phyloP scores from a whole-genome alignment of 1,140 invertebrate genomes.

The Drosophila burlai region DNA sequence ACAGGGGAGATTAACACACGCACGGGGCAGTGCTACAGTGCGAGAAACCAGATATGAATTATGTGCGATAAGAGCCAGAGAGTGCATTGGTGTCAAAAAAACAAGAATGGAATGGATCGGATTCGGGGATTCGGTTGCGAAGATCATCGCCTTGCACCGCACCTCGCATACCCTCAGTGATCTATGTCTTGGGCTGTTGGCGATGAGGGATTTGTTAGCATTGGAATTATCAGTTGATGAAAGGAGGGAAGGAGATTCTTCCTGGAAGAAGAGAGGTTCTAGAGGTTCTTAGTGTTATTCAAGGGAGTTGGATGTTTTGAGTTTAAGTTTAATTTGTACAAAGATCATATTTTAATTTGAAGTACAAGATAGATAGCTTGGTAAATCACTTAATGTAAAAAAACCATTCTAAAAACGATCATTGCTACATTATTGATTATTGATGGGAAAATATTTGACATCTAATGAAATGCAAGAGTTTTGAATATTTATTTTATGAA shows the following conservation, averaged over 20 bases:
- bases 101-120: conserved; percentile 42
- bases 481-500: too few relatives aligned
- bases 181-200: not conserved
- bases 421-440: too few relatives aligned
- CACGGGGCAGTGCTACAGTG: conserved; percentile 41
- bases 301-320: too few relatives aligned
- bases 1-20: conserved; percentile 69
- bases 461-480: too few relatives aligned
- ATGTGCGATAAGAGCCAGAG: conserved; percentile 73
- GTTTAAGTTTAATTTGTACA: too few relatives aligned
- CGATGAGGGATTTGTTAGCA: conserved; percentile 18
- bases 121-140: conserved; percentile 5
- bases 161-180: conserved; percentile 35
- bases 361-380: not conserved
- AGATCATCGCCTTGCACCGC: conserved; percentile 8
- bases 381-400: not conserved
- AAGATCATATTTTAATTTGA: not conserved
- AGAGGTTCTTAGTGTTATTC: too few relatives aligned
- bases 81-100: conserved; percentile 80
- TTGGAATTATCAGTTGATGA: not conserved
- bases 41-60: conserved; percentile 82
- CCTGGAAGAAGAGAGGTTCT: too few relatives aligned
- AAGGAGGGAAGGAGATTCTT: not conserved
- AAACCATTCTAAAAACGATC: too few relatives aligned
- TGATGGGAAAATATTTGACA: too few relatives aligned